Evolutionary conservation across 2,113 vertebrate species (phyloP), one percentile per base, ranked within the genome.

Genomic region (Scopus umbretta): DNA sequence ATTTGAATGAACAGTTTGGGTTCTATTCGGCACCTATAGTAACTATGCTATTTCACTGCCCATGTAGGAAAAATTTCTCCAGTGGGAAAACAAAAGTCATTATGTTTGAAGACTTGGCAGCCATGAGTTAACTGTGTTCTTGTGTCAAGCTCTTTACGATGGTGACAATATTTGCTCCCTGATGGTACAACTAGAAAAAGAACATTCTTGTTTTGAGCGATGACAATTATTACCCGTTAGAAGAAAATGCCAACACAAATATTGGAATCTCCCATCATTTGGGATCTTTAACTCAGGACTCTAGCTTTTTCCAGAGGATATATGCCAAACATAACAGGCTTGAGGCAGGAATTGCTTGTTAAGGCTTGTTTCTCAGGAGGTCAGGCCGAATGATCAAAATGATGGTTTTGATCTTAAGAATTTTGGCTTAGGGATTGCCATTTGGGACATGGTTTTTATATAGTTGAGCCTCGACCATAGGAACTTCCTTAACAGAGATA

Each of bases 31-130:
- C 79, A 90, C 76, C 76, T 79, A 87, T 34, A 67, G 34, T 27
- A 84, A 42, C 88, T 84, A 21, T 43, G 47, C 52, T 84, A 68
- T 94, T 96, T 82, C 80, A 94, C 36, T 91, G 68, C 38, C 56
- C 58, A 58, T 88, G 95, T 87, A 87, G 83, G 92, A 81, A 92
- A 71, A 61, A 94, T 36, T 68, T 94, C 19, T 92, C 73, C 55
- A 30, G 25, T 53, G 78, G 92, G 83, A 92, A 89, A 86, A 87
- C 3, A 9, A 85, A 81, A 93, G 76, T 80, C 61, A 76, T 22
- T 18, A 22, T 0, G 1, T 68, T 38, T 75, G 86, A 80, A 89
- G 40, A 84, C 61, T 11, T 89, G 84, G 47, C 73, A 94, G 55
- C 43, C 68, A 16, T 1, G 11, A 80, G 47, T 81, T 78, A 71